Evolutionary conservation across 2,113 vertebrate species (phyloP), one percentile per base, ranked within the genome.

Genomic region (Pteropus alecto): DNA sequence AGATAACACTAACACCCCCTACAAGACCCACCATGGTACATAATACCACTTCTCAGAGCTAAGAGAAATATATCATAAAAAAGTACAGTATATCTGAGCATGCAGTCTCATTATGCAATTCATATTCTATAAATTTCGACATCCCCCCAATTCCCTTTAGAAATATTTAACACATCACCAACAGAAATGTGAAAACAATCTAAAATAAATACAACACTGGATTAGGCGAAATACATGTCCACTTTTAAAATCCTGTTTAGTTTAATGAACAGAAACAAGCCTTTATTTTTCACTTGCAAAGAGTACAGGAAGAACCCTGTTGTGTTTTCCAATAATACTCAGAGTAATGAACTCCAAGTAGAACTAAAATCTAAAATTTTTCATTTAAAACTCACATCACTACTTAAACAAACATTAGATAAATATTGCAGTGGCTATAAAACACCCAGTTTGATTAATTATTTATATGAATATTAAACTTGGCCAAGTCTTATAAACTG

Each of bases 401-500:
- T 96, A 96, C 74, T 92, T 97, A 97, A 94, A 96, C 81, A 97
- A 97, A 95, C 93, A 94, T 38, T 65, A 84, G 83, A 76, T 92
- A 96, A 95, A 96, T 61, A 96, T 0, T 79, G 43, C 63, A 79
- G 35, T 71, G 76, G 41, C 87, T 83, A 97, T 92, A 97, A 97
- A 91, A 88, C 26, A 33, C n/a, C 74, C 19, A 87, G 68, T 83
- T 90, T 95, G 78, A 95, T 96, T 87, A 76, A 93, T 76, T 97
- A 89, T 92, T 96, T 97, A 94, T 60, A 83, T 85, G 95, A 98
- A 96, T 92, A 97, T 74, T 94, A 96, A 97, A 97, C 83, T 94
- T 94, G 70, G 89, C 71, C 76, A 96, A 91, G 46, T 87, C 63
- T 83, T 86, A 95, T 86, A 96, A 97, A 95, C 83, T 85, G 84